Conservation (phyloP, 1,140 invertebrate genomes). For the Parasteatoda tepidariorum region DNA sequence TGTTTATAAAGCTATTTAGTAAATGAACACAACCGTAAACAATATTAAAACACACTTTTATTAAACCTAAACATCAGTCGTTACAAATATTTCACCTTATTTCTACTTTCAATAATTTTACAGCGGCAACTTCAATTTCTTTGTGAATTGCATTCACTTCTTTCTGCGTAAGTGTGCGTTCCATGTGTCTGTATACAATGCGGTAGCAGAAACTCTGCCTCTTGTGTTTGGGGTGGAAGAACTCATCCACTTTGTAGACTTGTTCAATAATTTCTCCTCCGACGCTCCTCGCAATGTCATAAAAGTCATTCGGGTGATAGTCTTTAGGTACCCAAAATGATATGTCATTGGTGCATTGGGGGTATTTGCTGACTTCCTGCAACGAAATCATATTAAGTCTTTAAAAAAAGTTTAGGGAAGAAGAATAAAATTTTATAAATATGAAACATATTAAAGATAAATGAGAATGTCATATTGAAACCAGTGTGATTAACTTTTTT, state of each 20-base stretch:
- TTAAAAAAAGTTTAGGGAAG: too few species aligned
- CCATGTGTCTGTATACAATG: conserved; percentile 94
- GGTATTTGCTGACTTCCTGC: conserved; percentile 83
- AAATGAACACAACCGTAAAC: too few species aligned
- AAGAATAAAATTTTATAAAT: too few species aligned
- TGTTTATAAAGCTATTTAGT: too few species aligned
- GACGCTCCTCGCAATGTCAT: conserved; percentile 88
- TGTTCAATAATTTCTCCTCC: conserved; percentile 94
- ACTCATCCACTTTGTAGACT: conserved; percentile 89
- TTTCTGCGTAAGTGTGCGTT: conserved; percentile 84
- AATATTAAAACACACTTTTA: neutral
- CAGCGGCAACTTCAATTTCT: conserved; percentile 77
- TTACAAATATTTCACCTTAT: conserved; percentile 77
- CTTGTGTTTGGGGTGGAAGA: conserved; percentile 85
- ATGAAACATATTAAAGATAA: too few species aligned
- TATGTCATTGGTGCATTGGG: conserved; percentile 91
- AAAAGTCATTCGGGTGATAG: conserved; percentile 90
- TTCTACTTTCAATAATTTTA: conserved; percentile 76
- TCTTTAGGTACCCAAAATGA: conserved; percentile 93
- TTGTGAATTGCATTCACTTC: conserved; percentile 91
- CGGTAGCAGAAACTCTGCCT: conserved; percentile 89
- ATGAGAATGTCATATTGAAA: too few species aligned
- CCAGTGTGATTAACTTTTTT: too few species aligned
- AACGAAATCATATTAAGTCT: too few species aligned
- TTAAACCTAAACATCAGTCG: conserved; percentile 65